Percentiles rank a stretch among this genome's conserved stretches.
phyloP scores from a whole-genome alignment of 2,113 vertebrate genomes.

The Solea senegalensis region DNA sequence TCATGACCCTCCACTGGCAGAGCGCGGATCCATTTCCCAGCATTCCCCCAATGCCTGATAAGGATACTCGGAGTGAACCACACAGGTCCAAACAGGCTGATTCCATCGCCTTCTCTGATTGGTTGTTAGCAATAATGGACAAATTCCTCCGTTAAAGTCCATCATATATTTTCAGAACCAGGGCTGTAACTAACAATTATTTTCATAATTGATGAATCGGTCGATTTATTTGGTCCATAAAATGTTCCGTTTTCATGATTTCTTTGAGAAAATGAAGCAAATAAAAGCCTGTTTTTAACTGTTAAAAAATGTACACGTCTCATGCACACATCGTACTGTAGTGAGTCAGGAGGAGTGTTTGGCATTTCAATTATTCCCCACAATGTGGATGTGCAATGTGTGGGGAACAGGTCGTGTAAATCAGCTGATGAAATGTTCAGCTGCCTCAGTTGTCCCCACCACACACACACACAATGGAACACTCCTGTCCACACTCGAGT shows the following conservation, averaged over 20 bases:
- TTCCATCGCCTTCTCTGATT: conserved; percentile 33
- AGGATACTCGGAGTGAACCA: conserved; percentile 33
- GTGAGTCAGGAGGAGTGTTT: conserved; percentile 45
- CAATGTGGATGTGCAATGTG: conserved; percentile 57
- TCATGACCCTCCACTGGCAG: conserved; percentile 56
- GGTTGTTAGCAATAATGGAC: background rate
- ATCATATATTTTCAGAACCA: background rate
- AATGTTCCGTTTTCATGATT: no score
- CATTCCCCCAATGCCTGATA: conserved; percentile 47
- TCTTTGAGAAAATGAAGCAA: no score
- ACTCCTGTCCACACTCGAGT: conserved; percentile 23
- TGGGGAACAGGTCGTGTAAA: conserved; percentile 55
- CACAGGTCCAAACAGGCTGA: conserved; percentile 40
- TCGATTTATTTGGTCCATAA: no score
- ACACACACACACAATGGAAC: conserved; percentile 22
- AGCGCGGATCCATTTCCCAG: conserved; percentile 50
- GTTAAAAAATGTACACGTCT: background rate
- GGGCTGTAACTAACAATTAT: no score
- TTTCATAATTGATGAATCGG: no score
- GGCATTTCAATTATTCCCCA: conserved; percentile 72
- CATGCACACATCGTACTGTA: conserved; percentile 19
- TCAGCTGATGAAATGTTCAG: conserved; percentile 64
- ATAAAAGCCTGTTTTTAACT: no score
- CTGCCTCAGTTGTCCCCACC: conserved; percentile 33
- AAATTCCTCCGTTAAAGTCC: background rate